Conservation (phyloP, 2,888 invertebrate genomes). For the Maniola hyperantus region DNA sequence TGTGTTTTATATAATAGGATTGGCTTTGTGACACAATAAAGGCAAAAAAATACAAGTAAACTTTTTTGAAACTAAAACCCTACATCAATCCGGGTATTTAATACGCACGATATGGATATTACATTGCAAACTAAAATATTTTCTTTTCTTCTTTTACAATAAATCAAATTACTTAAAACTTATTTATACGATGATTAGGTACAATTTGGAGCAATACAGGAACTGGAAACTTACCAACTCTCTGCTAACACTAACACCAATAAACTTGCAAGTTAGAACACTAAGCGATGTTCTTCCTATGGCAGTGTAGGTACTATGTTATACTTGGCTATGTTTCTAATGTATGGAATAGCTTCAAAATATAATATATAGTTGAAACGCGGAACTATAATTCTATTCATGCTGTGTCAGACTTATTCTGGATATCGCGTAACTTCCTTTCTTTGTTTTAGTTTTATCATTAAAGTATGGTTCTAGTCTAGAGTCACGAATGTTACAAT, state of each 20-base stretch:
- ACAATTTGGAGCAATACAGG: neutral
- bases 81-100: no score
- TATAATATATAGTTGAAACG: constrained; percentile 3
- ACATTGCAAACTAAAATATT: no score
- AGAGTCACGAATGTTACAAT: neutral
- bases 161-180: neutral
- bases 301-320: neutral
- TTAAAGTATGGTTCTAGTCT: neutral
- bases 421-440: constrained; percentile 4
- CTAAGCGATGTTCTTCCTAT: neutral
- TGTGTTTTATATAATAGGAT: no score
- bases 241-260: constrained; percentile 5
- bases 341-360: neutral
- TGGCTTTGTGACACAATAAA: no score
- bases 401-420: constrained; percentile 4
- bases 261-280: constrained; percentile 11
- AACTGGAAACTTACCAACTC: neutral
- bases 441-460: constrained; percentile 10
- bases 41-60: no score
- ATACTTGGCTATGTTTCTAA: neutral
- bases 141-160: no score
- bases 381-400: constrained; percentile 16
- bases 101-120: no score
- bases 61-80: no score
- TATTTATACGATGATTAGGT: neutral